A percentile compares a stretch with the other conserved stretches of the same genome.
Conservation (phyloP, 2,113 vertebrate genomes). For the Barbus barbus region DNA sequence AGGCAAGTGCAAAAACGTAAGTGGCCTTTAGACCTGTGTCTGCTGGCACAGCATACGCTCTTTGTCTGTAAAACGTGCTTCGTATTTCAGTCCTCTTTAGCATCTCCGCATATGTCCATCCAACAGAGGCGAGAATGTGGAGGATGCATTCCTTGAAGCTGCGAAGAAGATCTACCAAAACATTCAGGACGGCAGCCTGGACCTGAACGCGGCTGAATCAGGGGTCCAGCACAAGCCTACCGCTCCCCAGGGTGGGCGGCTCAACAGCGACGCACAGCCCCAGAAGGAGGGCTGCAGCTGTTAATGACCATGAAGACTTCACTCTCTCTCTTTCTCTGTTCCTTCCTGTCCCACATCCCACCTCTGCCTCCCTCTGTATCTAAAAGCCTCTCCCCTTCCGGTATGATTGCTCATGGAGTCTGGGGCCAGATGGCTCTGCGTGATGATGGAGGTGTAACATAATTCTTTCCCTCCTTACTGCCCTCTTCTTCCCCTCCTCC, state of each 20-base stretch:
- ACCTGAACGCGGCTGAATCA: slow-evolving; percentile 83
- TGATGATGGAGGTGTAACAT: slow-evolving; percentile 19
- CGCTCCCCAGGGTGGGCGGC: slow-evolving; percentile 88
- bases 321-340: slow-evolving; percentile 12
- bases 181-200: slow-evolving; percentile 97
- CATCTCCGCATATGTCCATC: neutral
- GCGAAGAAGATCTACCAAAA: slow-evolving; percentile 99
- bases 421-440: slow-evolving; percentile 24
- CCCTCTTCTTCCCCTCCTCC: slow-evolving; percentile 32
- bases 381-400: neutral
- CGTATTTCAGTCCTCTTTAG: neutral
- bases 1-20: slow-evolving; percentile 99
- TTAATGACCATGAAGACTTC: slow-evolving; percentile 79
- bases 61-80: neutral
- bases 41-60: neutral
- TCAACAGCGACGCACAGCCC: slow-evolving; percentile 90
- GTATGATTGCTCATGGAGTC: slow-evolving; percentile 40
- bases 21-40: slow-evolving; percentile 62
- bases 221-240: slow-evolving; percentile 90
- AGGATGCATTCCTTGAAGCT: slow-evolving; percentile 96
- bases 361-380: slow-evolving; percentile 2
- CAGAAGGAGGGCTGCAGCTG: slow-evolving; percentile 95
- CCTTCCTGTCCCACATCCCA: slow-evolving; percentile 5
- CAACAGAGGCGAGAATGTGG: slow-evolving; percentile 91
- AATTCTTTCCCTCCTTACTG: slow-evolving; percentile 34